Conservation (phyloP, 2,888 invertebrate species). For the Xanthia togata region DNA sequence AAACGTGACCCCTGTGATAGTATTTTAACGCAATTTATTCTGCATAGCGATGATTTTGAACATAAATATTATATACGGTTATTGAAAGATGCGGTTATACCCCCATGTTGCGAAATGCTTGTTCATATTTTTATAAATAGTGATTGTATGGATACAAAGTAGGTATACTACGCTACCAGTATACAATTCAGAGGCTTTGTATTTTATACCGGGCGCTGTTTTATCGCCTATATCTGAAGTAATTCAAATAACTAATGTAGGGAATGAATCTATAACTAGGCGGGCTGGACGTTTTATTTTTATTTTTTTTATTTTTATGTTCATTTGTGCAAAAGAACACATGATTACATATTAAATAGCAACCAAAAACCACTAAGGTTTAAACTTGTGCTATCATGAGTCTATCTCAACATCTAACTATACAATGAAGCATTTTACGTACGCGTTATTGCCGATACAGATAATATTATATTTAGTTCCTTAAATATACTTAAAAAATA, state of each 20-base stretch:
- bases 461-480: no score
- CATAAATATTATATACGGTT: not conserved
- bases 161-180: not conserved
- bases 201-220: not conserved
- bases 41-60: not conserved
- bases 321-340: no score
- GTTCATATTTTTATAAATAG: conserved; percentile 1
- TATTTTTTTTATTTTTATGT: no score
- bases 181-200: not conserved
- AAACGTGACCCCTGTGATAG: not conserved
- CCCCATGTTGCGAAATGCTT: not conserved
- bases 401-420: no score
- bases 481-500: no score
- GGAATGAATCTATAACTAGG: not conserved
- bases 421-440: no score
- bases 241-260: not conserved
- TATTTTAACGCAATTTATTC: not conserved
- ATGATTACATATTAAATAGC: no score
- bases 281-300: not conserved
- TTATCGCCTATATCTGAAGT: not conserved
- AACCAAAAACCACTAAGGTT: no score
- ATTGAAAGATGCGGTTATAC: not conserved
- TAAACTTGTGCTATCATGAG: no score
- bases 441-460: no score
- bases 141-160: no score